Evolutionary conservation across 2,797 vertebrate species (phyloP).

Genomic region (Pangasius mekongensis): DNA sequence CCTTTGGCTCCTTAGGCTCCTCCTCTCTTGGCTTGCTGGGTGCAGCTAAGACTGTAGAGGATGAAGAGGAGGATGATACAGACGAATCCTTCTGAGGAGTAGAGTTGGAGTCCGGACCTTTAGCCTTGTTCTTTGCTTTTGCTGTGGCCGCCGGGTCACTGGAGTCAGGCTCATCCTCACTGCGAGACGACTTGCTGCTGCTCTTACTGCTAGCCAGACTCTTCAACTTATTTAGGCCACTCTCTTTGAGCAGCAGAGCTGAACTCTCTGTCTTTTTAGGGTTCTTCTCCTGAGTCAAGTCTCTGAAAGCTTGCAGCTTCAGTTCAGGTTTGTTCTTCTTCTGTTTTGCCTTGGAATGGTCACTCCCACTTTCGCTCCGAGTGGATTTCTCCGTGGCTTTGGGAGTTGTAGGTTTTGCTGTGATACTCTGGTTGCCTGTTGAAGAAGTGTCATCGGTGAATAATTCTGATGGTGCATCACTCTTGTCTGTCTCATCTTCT

Average conservation of each 20-base stretch:
- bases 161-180: constrained; percentile 79
- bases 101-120: constrained; percentile 60
- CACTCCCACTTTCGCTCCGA: constrained; percentile 46
- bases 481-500: constrained; percentile 69
- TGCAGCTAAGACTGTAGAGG: constrained; percentile 52
- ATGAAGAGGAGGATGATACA: constrained; percentile 63
- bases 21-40: constrained; percentile 66
- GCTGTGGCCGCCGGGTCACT: constrained; percentile 76
- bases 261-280: constrained; percentile 64
- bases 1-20: constrained; percentile 69
- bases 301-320: constrained; percentile 75
- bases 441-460: constrained; percentile 60
- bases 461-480: constrained; percentile 68
- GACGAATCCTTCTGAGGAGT: constrained; percentile 61
- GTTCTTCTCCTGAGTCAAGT: constrained; percentile 73
- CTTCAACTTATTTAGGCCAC: constrained; percentile 74
- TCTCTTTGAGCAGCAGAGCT: constrained; percentile 61
- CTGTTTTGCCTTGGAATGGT: constrained; percentile 72
- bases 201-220: constrained; percentile 68
- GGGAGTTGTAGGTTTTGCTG: constrained; percentile 30
- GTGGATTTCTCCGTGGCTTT: constrained; percentile 61
- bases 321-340: constrained; percentile 79
- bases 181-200: constrained; percentile 66
- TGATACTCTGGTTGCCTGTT: constrained; percentile 38
- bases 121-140: constrained; percentile 62